phyloP scores from a whole-genome alignment of 2,797 vertebrate species.

The Acridotheres tristis region DNA sequence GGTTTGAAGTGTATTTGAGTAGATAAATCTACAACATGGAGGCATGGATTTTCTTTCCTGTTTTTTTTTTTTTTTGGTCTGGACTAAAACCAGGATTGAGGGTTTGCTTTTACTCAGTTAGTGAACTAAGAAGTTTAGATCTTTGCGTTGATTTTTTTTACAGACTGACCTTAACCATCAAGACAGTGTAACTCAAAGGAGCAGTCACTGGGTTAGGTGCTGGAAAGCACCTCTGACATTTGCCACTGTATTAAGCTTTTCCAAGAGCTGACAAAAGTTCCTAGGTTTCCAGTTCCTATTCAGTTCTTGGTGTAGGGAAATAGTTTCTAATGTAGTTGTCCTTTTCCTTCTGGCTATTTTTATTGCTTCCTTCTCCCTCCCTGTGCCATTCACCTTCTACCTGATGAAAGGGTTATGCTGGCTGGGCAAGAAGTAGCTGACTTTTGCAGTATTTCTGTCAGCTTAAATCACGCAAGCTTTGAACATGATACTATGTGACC shows the following conservation, averaged over 20 bases:
- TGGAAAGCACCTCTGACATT: background rate
- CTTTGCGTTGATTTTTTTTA: background rate
- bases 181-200: background rate
- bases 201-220: background rate
- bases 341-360: background rate
- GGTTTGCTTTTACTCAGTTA: background rate
- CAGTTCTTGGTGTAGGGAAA: background rate
- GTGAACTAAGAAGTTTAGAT: background rate
- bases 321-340: background rate
- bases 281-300: background rate
- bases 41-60: too few species aligned
- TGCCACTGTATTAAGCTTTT: background rate
- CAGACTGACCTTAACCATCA: background rate
- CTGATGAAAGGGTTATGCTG: background rate
- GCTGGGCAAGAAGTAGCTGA: background rate
- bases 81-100: background rate
- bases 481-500: background rate
- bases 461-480: background rate
- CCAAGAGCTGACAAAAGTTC: background rate
- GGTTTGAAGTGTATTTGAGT: background rate
- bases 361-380: background rate
- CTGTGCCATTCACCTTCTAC: background rate
- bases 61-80: accelerated
- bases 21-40: background rate
- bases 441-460: background rate